Percentiles rank a stretch among this genome's conserved stretches.
These are phyloP conservation scores for Eupithecia tripunctaria DNA, from an alignment of 2,888 invertebrate genomes.

Conservation along the genomic window DNA sequence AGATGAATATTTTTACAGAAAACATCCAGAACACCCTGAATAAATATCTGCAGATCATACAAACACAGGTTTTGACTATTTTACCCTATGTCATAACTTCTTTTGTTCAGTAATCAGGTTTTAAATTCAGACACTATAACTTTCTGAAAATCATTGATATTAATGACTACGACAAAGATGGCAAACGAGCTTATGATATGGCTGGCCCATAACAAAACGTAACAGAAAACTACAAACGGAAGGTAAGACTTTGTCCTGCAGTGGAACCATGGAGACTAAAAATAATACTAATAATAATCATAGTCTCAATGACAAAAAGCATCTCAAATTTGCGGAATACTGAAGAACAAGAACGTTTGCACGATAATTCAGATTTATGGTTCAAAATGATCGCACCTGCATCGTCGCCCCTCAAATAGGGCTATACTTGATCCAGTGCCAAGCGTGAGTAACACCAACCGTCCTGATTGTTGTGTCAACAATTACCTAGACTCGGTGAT, in stretches of 20 bases:
- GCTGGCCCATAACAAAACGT: background rate
- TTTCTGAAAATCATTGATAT: background rate
- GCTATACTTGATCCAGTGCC: slow-evolving; percentile 16
- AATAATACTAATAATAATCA: background rate
- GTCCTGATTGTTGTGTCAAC: slow-evolving; percentile 12
- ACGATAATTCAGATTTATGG: background rate
- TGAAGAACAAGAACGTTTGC: background rate
- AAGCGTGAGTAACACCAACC: slow-evolving; percentile 12
- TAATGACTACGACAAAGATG: background rate
- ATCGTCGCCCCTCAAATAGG: slow-evolving; percentile 13
- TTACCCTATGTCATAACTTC: background rate
- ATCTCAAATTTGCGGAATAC: background rate
- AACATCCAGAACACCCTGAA: too few relatives aligned
- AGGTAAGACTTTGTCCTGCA: background rate
- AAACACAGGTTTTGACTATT: background rate
- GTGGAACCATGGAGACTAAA: background rate
- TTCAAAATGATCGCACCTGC: slow-evolving; percentile 6
- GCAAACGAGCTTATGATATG: background rate
- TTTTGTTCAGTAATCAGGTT: background rate
- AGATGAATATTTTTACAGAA: too few relatives aligned
- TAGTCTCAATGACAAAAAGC: background rate
- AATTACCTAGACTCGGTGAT: slow-evolving; percentile 5
- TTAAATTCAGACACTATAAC: background rate
- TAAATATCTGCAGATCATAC: too few relatives aligned
- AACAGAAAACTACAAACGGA: background rate